Evolutionary conservation across 2,797 vertebrate genomes (phyloP), one percentile per base, ranked within the genome.

Genomic region (Aplochiton taeniatus): DNA sequence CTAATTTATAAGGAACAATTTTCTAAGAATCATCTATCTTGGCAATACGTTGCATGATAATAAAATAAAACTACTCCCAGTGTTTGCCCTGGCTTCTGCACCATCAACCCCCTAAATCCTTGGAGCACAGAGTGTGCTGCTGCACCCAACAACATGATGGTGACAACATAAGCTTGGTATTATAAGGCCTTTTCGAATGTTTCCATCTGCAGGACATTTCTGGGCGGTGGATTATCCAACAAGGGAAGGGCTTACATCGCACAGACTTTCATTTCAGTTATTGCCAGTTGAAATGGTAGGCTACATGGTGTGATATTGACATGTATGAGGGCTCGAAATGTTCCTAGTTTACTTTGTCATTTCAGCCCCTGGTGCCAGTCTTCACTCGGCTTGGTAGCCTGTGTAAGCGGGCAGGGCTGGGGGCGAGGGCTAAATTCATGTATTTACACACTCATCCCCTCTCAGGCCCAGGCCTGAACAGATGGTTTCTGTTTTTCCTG

Each of bases 401-500:
- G 73, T 65, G 74, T 58, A 78, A 44, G 20, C 54, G 56, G 78
- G 68, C 82, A 84, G 82, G 76, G 82, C 78, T 63, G 78, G 83
- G 82, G 85, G 79, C 69, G 79, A 88, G 79, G 88, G 88, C 89
- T 91, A 87, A 90, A 92, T 88, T 92, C 76, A 17, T 85, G 84
- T 71, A 85, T 75, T 90, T 91, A 90, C 80, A 80, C 78, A 70
- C 87, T 84, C 82, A 86, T 84, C 85, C 76, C 81, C 71, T 66
- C 88, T 90, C 83, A 85, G 88, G 88, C 76, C 69, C 75, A 56
- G 83, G 78, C 69, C 49, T 64, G 66, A 90, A 87, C 93, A 94
- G 91, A 93, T 92, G 93, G 89, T 92, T 92, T 84, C 70, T 92
- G 89, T 94, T 95, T 95, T 94, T 89, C 90, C 91, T 90, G 89